Base-by-base conservation (phyloP, 1,140 invertebrate species). In the Ceratina japonica region DNA sequence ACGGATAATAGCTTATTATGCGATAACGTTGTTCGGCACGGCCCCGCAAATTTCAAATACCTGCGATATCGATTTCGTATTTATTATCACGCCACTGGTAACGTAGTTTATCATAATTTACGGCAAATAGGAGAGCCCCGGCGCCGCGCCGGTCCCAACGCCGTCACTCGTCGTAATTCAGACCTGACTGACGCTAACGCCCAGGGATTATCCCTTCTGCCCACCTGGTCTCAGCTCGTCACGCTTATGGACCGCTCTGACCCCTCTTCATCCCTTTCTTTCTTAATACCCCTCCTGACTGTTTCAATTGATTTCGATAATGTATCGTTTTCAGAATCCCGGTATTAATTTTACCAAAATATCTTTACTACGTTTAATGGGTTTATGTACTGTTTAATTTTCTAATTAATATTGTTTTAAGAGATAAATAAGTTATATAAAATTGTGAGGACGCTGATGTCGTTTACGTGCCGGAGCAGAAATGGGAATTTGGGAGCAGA, bases 161-260 rank as follows among this genome's bases (percentile, higher is more conserved):
- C 65, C 79, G 61, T 75, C 75, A 82, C 84, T 73, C 82, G 74
- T 87, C 84, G 87, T 89, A 89, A 87, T 86, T 88, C 87, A 88
- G 66, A 69, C 68, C 83, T 88, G 88, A 88, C 87, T 88, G 88
- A 88, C 87, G 82, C 83, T 89, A 89, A 89, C 86, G 85, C 87
- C 79, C 20, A 37, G 52, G 87, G 86, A 88, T 89, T 89, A 89
- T 83, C 85, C 79, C 81, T 79, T 82, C 79, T 80, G 85, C 64
- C 79, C 75, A 84, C 73, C 73, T 82, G 76, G 79, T 80, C 82
- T 82, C 76, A 73, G 37, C 75, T 52, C 72, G 80, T 75, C 82
- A 78, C 59, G 79, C 49, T 66, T 73, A 84, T 80, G 81, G 69
- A 83, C 82, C 82, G 61, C 75, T 80, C 69, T 65, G 8, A 68